These are phyloP conservation scores for Danionella dracula DNA, from an alignment of 2,797 vertebrate species.

Conservation along the genomic window DNA sequence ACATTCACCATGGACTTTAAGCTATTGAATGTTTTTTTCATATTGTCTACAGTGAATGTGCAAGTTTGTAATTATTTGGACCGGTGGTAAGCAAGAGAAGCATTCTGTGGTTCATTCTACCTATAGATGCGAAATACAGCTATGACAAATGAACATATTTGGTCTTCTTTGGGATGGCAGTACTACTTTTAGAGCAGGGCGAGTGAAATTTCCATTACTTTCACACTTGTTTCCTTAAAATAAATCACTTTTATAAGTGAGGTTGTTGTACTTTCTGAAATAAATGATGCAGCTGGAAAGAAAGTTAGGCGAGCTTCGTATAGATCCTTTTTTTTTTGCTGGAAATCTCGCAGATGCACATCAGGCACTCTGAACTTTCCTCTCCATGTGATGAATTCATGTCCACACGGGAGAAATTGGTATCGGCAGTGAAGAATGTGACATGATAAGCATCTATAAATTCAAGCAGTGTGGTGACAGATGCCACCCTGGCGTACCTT, in stretches of 20 bases:
- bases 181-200: conserved; percentile 22
- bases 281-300: conserved; percentile 36
- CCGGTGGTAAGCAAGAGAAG: not conserved
- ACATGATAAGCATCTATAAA: conserved; percentile 24
- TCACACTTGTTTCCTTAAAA: conserved; percentile 34
- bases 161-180: conserved; percentile 20
- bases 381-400: conserved; percentile 21
- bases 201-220: conserved; percentile 14
- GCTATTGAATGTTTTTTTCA: conserved; percentile 25
- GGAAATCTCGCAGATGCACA: conserved; percentile 1
- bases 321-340: not conserved
- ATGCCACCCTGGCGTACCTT: conserved; percentile 7
- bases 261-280: conserved; percentile 39
- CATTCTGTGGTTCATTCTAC: not conserved
- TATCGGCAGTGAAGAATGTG: conserved; percentile 30
- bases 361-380: not conserved
- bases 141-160: not conserved
- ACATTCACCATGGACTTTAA: conserved; percentile 24
- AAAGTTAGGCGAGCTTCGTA: conserved; percentile 9
- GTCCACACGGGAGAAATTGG: not conserved
- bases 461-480: conserved; percentile 28
- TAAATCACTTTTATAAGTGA: conserved; percentile 41
- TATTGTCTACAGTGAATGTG: conserved; percentile 18
- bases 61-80: conserved; percentile 22
- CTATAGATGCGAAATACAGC: not conserved